Conservation (phyloP, 2,797 vertebrate species). For the Menidia menidia region DNA sequence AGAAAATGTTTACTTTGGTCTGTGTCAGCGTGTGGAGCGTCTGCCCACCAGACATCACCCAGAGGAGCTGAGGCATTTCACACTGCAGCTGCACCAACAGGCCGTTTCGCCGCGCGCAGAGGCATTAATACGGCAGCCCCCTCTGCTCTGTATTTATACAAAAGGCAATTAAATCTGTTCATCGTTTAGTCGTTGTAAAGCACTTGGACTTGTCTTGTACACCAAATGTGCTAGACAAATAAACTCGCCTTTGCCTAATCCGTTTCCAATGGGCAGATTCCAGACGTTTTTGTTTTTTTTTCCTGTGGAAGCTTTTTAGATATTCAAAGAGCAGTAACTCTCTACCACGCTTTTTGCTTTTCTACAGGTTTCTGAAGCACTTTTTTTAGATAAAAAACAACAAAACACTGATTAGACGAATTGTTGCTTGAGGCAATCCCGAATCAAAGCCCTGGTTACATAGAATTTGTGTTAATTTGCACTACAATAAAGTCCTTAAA, state of each 20-base stretch:
- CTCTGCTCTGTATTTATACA: not conserved
- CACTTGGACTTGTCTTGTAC: too few relatives aligned
- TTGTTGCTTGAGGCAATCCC: too few relatives aligned
- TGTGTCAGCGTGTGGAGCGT: conserved; percentile 4
- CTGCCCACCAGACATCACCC: conserved; percentile 2
- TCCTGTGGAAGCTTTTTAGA: too few relatives aligned
- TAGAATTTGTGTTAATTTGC: not conserved
- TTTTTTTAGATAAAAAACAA: too few relatives aligned
- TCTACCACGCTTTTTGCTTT: too few relatives aligned
- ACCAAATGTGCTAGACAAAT: too few relatives aligned
- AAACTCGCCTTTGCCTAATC: not conserved
- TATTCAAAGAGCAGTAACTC: too few relatives aligned
- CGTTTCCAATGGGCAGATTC: too few relatives aligned
- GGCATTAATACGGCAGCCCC: not conserved
- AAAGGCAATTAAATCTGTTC: not conserved
- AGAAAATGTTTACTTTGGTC: not conserved
- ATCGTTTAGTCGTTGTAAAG: not conserved
- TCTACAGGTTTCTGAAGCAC: too few relatives aligned
- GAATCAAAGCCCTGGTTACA: too few relatives aligned
- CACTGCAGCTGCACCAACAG: conserved; percentile 6
- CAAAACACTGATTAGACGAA: too few relatives aligned
- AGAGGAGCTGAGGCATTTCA: conserved; percentile 9
- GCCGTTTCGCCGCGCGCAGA: conserved; percentile 6
- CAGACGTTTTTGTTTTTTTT: too few relatives aligned
- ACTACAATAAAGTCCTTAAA: not conserved